Percentiles rank a stretch among this genome's conserved stretches.
Conservation (phyloP, 2,113 vertebrate species). For the Diadophis punctatus region DNA sequence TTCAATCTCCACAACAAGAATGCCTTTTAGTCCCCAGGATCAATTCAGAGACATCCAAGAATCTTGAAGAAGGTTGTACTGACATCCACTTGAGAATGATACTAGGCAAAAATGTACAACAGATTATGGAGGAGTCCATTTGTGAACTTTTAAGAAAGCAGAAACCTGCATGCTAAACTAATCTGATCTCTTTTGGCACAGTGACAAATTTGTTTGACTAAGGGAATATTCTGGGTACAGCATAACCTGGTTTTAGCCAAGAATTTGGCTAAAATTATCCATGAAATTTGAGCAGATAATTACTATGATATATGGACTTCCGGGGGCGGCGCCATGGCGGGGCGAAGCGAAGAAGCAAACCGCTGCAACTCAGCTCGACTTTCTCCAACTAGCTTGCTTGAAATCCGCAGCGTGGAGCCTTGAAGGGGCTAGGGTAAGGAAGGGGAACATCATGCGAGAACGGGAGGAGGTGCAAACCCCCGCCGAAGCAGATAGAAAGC, state of each 20-base stretch:
- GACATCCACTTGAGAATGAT: neutral
- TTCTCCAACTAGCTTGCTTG: no score
- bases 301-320: no score
- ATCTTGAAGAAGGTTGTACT: neutral
- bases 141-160: neutral
- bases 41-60: neutral
- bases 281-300: neutral
- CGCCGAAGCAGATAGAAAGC: no score
- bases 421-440: no score
- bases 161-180: neutral
- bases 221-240: neutral
- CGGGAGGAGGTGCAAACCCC: no score
- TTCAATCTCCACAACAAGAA: neutral
- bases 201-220: neutral
- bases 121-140: neutral
- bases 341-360: no score
- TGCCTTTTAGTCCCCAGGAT: neutral
- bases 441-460: no score
- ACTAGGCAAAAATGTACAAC: neutral
- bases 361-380: no score
- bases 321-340: no score
- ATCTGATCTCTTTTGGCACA: neutral
- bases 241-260: neutral
- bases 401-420: no score
- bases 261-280: neutral